phyloP scores from a whole-genome alignment of 2,888 invertebrate genomes.

The Polydrusus tereticollis region DNA sequence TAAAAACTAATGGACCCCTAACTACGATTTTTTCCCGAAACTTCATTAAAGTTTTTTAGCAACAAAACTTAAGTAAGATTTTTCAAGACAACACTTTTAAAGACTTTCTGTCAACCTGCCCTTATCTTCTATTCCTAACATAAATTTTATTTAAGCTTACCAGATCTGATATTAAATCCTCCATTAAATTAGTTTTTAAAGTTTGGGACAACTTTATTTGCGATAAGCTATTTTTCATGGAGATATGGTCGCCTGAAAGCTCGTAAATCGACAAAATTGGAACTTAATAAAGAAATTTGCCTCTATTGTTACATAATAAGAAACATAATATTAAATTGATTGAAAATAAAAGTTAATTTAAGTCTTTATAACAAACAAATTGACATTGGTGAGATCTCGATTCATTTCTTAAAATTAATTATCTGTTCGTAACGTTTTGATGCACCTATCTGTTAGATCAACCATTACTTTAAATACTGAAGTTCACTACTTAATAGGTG shows the following conservation, averaged over 20 bases:
- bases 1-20: no score
- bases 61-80: not conserved
- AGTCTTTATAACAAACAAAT: no score
- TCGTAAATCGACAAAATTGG: constrained; percentile 2
- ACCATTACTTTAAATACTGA: no score
- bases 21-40: no score
- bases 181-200: constrained; percentile 7
- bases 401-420: no score
- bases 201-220: not conserved
- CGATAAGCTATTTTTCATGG: not conserved
- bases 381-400: no score
- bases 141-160: not conserved
- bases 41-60: not conserved
- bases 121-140: not conserved
- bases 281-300: constrained; percentile 1
- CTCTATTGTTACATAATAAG: not conserved
- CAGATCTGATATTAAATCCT: not conserved
- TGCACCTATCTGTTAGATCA: no score
- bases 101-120: not conserved
- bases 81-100: not conserved
- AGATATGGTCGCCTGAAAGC: not conserved
- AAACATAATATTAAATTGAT: not conserved
- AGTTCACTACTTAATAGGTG: no score
- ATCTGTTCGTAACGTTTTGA: no score
- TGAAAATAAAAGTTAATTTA: not conserved